phyloP scores from a whole-genome alignment of 2,888 invertebrate genomes.

The Abrostola tripartita region DNA sequence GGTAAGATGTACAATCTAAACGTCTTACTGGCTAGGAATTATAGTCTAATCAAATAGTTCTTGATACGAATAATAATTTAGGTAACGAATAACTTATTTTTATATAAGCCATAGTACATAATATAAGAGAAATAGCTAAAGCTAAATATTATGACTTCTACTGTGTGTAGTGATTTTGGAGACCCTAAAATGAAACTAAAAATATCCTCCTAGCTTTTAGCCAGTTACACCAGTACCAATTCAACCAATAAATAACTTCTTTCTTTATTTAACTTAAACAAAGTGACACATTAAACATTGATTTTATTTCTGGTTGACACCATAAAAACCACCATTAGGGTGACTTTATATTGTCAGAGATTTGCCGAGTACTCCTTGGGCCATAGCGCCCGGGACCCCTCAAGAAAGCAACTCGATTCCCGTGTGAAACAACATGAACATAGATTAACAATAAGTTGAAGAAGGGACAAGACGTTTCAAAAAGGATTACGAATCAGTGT shows the following conservation, averaged over 20 bases:
- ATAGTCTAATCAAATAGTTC: too few species aligned
- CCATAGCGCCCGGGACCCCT: conserved; percentile 68
- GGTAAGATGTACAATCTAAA: conserved; percentile 17
- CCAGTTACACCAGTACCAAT: too few species aligned
- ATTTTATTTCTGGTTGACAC: conserved; percentile 36
- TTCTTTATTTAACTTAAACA: background rate
- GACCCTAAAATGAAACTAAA: too few species aligned
- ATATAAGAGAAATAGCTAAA: too few species aligned
- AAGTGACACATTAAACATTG: conserved; percentile 10
- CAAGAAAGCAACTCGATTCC: conserved; percentile 81
- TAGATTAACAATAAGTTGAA: conserved; percentile 50
- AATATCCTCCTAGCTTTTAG: background rate
- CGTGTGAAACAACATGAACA: conserved; percentile 77
- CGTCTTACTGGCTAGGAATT: too few species aligned
- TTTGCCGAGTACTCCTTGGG: conserved; percentile 62
- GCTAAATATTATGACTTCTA: too few species aligned
- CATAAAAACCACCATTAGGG: conserved; percentile 31
- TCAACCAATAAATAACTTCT: background rate
- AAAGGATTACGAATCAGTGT: background rate
- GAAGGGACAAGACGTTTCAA: conserved; percentile 19
- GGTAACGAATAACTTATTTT: too few species aligned
- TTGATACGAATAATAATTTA: too few species aligned
- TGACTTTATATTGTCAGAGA: conserved; percentile 48
- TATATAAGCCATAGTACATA: too few species aligned
- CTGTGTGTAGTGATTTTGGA: too few species aligned